Evolutionary conservation across 2,797 vertebrate species (phyloP).

Genomic region (Acrossocheilus fasciatus): DNA sequence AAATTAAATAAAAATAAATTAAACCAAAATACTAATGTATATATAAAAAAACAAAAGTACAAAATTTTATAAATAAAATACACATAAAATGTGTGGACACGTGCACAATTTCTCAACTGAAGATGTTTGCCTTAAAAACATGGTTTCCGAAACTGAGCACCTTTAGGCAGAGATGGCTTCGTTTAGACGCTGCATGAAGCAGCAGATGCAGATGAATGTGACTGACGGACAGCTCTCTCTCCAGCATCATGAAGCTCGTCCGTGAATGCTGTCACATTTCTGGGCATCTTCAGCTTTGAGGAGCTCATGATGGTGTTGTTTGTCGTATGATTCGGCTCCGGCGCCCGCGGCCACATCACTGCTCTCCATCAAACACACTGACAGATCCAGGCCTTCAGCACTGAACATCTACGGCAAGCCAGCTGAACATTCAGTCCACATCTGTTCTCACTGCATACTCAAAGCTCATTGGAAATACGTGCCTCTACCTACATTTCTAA

Average conservation of each 20-base stretch:
- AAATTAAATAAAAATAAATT: not conserved
- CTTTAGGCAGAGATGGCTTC: too few species aligned
- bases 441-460: not conserved
- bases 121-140: not conserved
- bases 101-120: not conserved
- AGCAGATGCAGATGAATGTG: not conserved
- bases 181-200: not conserved
- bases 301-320: not conserved
- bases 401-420: not conserved
- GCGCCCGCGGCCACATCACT: constrained; percentile 11
- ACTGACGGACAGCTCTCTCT: not conserved
- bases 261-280: not conserved
- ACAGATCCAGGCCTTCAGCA: not conserved
- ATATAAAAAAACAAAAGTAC: not conserved
- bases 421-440: not conserved
- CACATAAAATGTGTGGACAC: not conserved
- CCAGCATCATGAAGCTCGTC: not conserved
- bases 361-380: constrained; percentile 2
- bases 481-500: too few species aligned
- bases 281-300: not conserved
- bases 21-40: not conserved
- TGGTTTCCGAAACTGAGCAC: not conserved
- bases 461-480: too few species aligned
- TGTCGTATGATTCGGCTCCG: not conserved
- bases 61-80: too few species aligned